Evolutionary conservation across 53 echinoderm and acorn worm genomes (phyloP).

Genomic region (Actinopyga echinites): DNA sequence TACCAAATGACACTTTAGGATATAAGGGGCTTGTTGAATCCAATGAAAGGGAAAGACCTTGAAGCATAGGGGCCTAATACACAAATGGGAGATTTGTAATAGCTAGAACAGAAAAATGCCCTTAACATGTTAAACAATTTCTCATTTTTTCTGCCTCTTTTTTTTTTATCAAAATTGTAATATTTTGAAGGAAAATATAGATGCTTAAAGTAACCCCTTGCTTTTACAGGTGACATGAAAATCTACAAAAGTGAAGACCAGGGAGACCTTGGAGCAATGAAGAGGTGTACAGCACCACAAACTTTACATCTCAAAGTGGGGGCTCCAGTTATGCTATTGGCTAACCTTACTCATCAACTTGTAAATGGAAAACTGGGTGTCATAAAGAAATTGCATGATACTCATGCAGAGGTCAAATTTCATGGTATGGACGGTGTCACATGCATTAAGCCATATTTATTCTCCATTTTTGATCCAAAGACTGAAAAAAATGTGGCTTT

Average conservation of each 20-base stretch:
- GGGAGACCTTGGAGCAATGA: neutral
- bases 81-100: no score
- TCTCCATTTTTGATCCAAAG: neutral
- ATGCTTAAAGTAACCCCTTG: neutral
- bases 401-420: neutral
- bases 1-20: no score
- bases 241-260: neutral
- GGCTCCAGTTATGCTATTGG: neutral
- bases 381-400: neutral
- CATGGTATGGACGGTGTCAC: neutral
- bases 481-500: neutral
- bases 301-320: neutral
- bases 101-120: no score
- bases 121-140: no score
- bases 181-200: neutral
- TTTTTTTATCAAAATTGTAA: neutral
- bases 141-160: neutral
- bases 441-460: neutral
- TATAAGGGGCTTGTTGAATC: no score
- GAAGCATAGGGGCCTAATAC: no score
- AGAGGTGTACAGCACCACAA: neutral
- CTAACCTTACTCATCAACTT: neutral
- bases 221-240: constrained; percentile 1
- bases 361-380: neutral
- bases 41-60: no score